Percentiles rank a stretch among this genome's conserved stretches.
Conservation (phyloP, 1,140 invertebrate genomes). For the Octopus bimaculoides region DNA sequence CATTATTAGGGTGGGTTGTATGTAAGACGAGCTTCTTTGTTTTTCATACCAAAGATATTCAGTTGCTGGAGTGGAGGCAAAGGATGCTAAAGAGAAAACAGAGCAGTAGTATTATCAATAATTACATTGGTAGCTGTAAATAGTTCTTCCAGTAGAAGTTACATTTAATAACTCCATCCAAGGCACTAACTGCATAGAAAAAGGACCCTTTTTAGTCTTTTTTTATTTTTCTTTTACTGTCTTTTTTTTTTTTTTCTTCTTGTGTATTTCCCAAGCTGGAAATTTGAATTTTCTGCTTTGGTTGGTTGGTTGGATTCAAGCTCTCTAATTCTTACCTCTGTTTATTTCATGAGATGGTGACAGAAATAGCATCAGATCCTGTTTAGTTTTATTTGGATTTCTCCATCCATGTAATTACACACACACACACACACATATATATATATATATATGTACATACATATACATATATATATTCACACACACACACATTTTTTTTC, state of each 20-base stretch:
- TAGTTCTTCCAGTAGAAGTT: too few species aligned
- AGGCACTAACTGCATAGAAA: constrained; percentile 3
- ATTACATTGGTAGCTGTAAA: too few species aligned
- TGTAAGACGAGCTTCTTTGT: not conserved
- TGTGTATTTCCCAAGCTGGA: not conserved
- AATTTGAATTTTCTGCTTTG: too few species aligned
- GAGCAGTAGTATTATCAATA: not conserved
- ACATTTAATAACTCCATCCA: not conserved
- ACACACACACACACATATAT: too few species aligned
- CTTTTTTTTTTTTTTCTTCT: not conserved
- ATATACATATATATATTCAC: too few species aligned
- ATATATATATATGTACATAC: too few species aligned
- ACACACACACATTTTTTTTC: not conserved
- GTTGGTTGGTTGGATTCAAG: too few species aligned
- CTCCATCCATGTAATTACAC: too few species aligned
- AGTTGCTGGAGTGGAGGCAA: not conserved
- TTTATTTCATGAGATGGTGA: too few species aligned
- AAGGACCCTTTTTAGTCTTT: not conserved
- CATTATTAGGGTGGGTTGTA: not conserved
- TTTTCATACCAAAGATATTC: constrained; percentile 7
- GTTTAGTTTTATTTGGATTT: too few species aligned
- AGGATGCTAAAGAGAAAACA: not conserved
- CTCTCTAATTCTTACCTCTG: too few species aligned
- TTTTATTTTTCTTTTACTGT: not conserved
- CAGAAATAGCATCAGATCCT: too few species aligned